Evolutionary conservation across 2,888 invertebrate genomes (phyloP).

Genomic region (Cantharis rustica): DNA sequence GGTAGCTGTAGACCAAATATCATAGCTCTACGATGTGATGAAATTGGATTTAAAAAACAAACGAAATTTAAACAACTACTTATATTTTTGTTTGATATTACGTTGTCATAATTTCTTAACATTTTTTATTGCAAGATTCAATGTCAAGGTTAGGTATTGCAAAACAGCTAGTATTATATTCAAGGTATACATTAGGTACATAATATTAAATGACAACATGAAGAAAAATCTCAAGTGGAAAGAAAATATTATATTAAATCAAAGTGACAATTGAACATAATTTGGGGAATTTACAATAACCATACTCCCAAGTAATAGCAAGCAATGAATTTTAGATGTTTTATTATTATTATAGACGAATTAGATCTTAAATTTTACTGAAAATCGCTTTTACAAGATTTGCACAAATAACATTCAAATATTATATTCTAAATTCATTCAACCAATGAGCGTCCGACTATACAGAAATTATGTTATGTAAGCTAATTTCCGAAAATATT

Average conservation of each 20-base stretch:
- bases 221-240: slow-evolving; percentile 10
- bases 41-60: not conserved
- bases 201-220: slow-evolving; percentile 13
- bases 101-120: not conserved
- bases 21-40: too few relatives aligned
- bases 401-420: too few relatives aligned
- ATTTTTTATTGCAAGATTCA: slow-evolving; percentile 26
- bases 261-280: not conserved
- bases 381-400: too few relatives aligned
- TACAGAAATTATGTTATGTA: too few relatives aligned
- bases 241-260: slow-evolving; percentile 4
- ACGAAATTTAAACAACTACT: not conserved
- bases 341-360: too few relatives aligned
- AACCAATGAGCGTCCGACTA: too few relatives aligned
- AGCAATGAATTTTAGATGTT: too few relatives aligned
- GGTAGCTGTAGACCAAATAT: too few relatives aligned
- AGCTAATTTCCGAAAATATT: too few relatives aligned
- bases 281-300: not conserved
- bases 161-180: slow-evolving; percentile 26
- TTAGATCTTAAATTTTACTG: too few relatives aligned
- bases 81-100: not conserved
- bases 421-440: too few relatives aligned
- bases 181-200: slow-evolving; percentile 22
- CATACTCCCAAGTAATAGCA: not conserved
- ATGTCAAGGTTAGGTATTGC: slow-evolving; percentile 30